Evolutionary conservation across 1,140 invertebrate species (phyloP), one percentile per base, ranked within the genome.

Genomic region (Drosophila mayri): DNA sequence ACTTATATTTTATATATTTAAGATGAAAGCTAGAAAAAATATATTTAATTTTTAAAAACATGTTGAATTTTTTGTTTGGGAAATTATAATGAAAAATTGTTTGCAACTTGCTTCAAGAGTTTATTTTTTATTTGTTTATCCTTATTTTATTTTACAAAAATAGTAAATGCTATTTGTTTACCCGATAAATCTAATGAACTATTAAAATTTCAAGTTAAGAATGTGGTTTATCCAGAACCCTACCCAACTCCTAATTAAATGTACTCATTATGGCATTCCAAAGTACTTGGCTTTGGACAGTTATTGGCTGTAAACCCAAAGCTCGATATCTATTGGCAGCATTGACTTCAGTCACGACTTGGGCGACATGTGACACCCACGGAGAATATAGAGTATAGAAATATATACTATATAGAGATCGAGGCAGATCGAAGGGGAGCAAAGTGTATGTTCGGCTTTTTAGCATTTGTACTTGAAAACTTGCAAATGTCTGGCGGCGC

Each of bases 381-480:
- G 1, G 47, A 30, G 10, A 49, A 28, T 47, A 47, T 47, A 47
- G 22, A 38, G 55, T 46, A 46, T 25, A 30, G 58, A 55, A 18
- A 25, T 25, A 25, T 25, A 25, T 25, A 25, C 3, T 41, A 37
- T 41, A 37, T 22, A 74, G 12, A 63, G 70, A 54, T 52, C 38
- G 40, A 35, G 62, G 62, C 61, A 65, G 70, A 57, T 54, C 44
- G 52, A 41, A 76, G 54, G 61, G 46, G n/a, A 57, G 49, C 37
- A 68, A 38, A 22, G 46, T 65, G 41, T 61, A 40, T 52, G 68
- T 71, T 70, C 43, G 46, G 66, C 43, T 59, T 49, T 71, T 58
- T 52, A 49, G 55, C 65, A 57, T 78, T 77, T 77, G 83, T 79
- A 55, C 83, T 86, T 86, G 83, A 88, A 76, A 79, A 82, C 44